Base-by-base conservation (phyloP, 2,797 vertebrate species). In the Gila robusta region DNA sequence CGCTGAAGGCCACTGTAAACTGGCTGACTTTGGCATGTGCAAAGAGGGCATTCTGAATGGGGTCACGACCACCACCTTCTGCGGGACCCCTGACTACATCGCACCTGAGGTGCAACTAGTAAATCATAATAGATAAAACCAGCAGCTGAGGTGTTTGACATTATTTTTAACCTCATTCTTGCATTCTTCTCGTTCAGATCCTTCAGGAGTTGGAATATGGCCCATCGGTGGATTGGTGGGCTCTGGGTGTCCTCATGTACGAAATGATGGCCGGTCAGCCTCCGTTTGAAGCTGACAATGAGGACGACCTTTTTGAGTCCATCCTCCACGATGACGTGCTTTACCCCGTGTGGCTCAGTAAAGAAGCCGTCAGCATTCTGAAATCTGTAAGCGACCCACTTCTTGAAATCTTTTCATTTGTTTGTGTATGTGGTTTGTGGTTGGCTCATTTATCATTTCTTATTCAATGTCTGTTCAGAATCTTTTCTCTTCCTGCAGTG, bases 261-360 rank as follows among this genome's bases (percentile, higher is more conserved):
- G 98, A 99, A 95, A 99, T 99, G 98, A 99, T 99, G 98, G 98
- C 98, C 0, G 98, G 98, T 2, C 98, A 99, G 86, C 98, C 98
- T 59, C 98, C 98, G 17, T 99, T 99, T 16, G 98, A 99, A 91
- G 98, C 98, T 0, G 98, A 99, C 89, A 99, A 99, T 0, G 98
- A 99, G 92, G 98, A 99, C 7, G 98, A 99, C 93, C 94, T 99
- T 90, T 99, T 99, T 81, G 98, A 99, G 93, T 99, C 98, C 73
- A 99, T 99, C 87, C 97, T 99, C 87, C 98, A 99, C 0, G 98
- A 99, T 0, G 98, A 99, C 19, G 98, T 99, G n/a, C 96, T 99
- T 8, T 99, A 99, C 91, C 98, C 98, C 0, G 98, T 99, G 85
- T 99, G 98, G 98, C 97, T 99, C 87, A 99, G 98, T 95, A 99